A percentile compares a stretch with the other conserved stretches of the same genome.
These are phyloP conservation scores for Acrobasis repandana DNA, from an alignment of 2,888 invertebrate species.

Conservation along the genomic window DNA sequence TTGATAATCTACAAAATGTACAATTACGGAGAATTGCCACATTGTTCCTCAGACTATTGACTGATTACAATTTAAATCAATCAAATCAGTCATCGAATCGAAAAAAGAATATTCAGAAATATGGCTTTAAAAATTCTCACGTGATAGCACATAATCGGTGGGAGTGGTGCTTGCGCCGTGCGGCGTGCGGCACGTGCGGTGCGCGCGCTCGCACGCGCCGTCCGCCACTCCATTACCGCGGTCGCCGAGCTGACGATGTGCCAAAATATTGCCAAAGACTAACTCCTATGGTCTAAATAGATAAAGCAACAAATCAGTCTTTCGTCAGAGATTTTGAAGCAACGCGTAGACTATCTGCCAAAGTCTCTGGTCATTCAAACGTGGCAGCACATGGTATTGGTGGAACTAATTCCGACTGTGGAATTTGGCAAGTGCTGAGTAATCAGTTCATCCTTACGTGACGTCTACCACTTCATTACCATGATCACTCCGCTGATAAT, in stretches of 20 bases:
- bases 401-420: slow-evolving; percentile 61
- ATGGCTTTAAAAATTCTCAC: slow-evolving; percentile 20
- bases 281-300: slow-evolving; percentile 23
- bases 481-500: slow-evolving; percentile 52
- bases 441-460: slow-evolving; percentile 41
- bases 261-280: slow-evolving; percentile 51
- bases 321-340: too few species aligned
- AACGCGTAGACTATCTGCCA: too few species aligned
- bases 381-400: slow-evolving; percentile 17
- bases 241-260: slow-evolving; percentile 50
- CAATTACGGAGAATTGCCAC: too few species aligned
- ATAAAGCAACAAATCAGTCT: too few species aligned
- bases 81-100: too few species aligned
- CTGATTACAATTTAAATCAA: too few species aligned
- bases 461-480: slow-evolving; percentile 76
- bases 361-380: background rate
- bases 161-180: slow-evolving; percentile 63
- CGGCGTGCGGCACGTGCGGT: slow-evolving; percentile 40
- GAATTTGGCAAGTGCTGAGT: slow-evolving; percentile 38
- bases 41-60: too few species aligned
- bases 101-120: too few species aligned
- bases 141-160: slow-evolving; percentile 23
- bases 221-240: slow-evolving; percentile 79
- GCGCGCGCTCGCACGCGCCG: slow-evolving; percentile 45
- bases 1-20: too few species aligned